Base-by-base conservation (phyloP, 2,797 vertebrate species). In the Mionectes olivaceus region DNA sequence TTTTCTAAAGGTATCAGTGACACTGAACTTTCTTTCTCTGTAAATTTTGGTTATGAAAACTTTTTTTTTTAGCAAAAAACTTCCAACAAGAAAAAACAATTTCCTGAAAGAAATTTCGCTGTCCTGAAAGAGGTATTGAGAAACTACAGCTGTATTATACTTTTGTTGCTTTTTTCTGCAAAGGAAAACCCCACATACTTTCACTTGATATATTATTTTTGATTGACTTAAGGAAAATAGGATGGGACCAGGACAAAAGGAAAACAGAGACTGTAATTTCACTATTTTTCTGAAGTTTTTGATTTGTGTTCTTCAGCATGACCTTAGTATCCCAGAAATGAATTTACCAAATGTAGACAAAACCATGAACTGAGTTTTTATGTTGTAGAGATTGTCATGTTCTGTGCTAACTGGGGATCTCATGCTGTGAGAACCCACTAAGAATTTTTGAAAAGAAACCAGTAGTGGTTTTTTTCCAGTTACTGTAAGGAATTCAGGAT, bases 301-400 rank as follows among this genome's bases (percentile, higher is more conserved):
- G 6, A 61, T 69, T 69, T 87, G 23, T 73, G 13, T 35, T 70
- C 30, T 53, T 50, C 43, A 79, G 18, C n/a, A 81, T 10, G 8
- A 50, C 12, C 4, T 57, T 35, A 39, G 57, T 32, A 24, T 65
- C 11, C 6, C 11, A 11, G 13, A 68, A 71, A 83, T n/a, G 4
- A 73, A 44, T 75, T 86, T 81, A 85, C 33, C 37, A 65, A 85
- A 71, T 16, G 9, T 7, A 60, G 18, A 33, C 50, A 75, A 75
- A 90, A 46, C 8, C 1, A 1, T 33, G 12, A 80, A 57, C 4
- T 8, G 13, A 82, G 37, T 52, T 83, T 81, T 77, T 30, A 53
- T 0, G 0, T 37, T 5, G 2, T 33, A 93, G 47, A 39, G 81
- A 30, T 6, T 43, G 33, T 8, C 17, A 56, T 3, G 3, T 70